These are phyloP conservation scores for Odocoileus virginianus DNA, from an alignment of 2,113 vertebrate species.

Conservation along the genomic window DNA sequence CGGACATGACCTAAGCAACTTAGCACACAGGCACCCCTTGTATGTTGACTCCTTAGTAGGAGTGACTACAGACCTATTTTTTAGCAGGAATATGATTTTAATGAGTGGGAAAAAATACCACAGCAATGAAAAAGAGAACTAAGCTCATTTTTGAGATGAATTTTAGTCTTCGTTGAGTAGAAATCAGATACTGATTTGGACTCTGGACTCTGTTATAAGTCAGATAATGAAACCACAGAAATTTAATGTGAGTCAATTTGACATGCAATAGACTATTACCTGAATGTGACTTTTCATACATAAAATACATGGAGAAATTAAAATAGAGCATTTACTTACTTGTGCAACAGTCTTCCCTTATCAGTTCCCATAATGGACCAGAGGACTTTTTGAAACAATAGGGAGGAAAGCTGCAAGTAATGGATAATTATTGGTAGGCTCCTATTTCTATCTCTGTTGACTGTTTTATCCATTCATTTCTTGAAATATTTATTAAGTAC, in stretches of 20 bases:
- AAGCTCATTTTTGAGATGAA: not conserved
- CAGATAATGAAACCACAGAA: conserved; percentile 41
- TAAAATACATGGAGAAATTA: conserved; percentile 38
- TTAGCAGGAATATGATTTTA: conserved; percentile 2
- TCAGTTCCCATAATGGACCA: not conserved
- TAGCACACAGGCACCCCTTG: not conserved
- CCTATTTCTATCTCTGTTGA: not conserved
- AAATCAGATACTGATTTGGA: not conserved
- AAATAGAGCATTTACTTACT: conserved; percentile 21
- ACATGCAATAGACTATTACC: not conserved
- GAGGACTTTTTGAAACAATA: conserved; percentile 15
- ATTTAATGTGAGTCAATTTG: conserved; percentile 30
- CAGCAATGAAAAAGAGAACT: not conserved
- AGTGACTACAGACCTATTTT: not conserved
- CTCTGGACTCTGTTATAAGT: not conserved
- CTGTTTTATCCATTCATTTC: conserved; percentile 34
- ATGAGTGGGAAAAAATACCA: not conserved
- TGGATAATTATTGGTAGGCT: not conserved
- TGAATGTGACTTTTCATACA: conserved; percentile 27
- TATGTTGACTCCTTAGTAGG: not conserved
- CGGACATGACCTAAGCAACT: not conserved
- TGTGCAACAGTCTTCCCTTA: not conserved
- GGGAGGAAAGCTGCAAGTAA: not conserved
- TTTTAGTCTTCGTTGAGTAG: not conserved
- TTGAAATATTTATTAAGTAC: conserved; percentile 41